Conservation (phyloP, 2,797 vertebrate genomes). For the Myotis pilosus region DNA sequence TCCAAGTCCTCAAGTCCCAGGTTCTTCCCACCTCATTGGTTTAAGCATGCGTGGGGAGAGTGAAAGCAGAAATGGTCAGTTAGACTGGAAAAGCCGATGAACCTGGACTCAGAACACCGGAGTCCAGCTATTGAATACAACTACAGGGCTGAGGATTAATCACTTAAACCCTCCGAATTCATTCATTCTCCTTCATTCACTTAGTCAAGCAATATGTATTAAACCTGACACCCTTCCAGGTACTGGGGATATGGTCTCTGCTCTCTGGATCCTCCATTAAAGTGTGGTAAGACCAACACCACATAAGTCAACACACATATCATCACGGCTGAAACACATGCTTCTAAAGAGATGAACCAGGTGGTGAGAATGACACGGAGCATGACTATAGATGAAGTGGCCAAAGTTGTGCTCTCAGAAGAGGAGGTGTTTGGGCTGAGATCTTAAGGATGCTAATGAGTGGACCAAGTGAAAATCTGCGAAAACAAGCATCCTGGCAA, state of each 20-base stretch:
- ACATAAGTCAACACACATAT: background rate
- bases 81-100: slow-evolving; percentile 1
- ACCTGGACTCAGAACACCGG: background rate
- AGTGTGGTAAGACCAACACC: background rate
- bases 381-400: background rate
- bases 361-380: background rate
- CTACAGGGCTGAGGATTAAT: background rate
- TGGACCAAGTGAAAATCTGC: background rate
- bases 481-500: background rate
- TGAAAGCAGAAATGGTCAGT: slow-evolving; percentile 40
- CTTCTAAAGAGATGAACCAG: background rate
- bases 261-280: background rate
- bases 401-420: background rate
- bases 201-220: background rate
- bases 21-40: slow-evolving; percentile 23
- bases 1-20: slow-evolving; percentile 52
- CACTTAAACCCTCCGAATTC: background rate
- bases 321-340: background rate
- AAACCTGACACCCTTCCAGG: background rate
- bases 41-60: background rate
- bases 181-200: slow-evolving; percentile 25
- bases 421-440: background rate
- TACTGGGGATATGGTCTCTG: background rate
- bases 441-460: background rate
- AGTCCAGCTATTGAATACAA: background rate